A percentile compares a stretch with the other conserved stretches of the same genome.
These are phyloP conservation scores for Zaprionus tsacasi DNA, from an alignment of 1,140 invertebrate genomes.

Conservation along the genomic window DNA sequence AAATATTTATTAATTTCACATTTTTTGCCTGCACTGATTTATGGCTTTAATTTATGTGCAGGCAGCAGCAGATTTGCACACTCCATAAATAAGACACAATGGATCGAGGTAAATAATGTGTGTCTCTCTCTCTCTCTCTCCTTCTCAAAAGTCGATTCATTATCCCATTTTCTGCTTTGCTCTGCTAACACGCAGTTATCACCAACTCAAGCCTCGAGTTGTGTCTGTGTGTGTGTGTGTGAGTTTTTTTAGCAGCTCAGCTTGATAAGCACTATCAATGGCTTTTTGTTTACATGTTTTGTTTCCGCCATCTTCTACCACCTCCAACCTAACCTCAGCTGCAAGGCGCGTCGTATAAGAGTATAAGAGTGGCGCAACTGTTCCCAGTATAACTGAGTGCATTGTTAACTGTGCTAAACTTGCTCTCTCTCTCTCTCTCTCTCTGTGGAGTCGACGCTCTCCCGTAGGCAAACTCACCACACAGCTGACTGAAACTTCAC, in stretches of 20 bases:
- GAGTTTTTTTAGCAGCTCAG: constrained; percentile 38
- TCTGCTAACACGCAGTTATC: constrained; percentile 34
- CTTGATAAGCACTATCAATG: constrained; percentile 69
- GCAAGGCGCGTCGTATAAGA: background rate
- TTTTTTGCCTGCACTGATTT: background rate
- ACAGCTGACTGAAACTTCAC: constrained; percentile 64
- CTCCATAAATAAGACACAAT: constrained; percentile 25
- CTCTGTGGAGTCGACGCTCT: constrained; percentile 44
- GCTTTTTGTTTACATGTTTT: constrained; percentile 44
- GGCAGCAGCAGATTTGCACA: background rate
- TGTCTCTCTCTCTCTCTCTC: constrained; percentile 18
- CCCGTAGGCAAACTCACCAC: constrained; percentile 48
- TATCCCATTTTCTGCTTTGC: constrained; percentile 11
- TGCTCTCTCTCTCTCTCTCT: constrained; percentile 18
- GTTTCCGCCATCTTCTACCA: constrained; percentile 11
- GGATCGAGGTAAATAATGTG: constrained; percentile 31
- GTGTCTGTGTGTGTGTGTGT: background rate
- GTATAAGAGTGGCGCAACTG: constrained; percentile 45
- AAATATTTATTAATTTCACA: background rate
- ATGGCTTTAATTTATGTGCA: constrained; percentile 5
- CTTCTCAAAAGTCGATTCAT: constrained; percentile 33
- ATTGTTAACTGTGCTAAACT: background rate
- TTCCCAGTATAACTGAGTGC: constrained; percentile 34
- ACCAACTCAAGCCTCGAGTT: constrained; percentile 12
- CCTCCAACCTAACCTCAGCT: background rate